phyloP scores from a whole-genome alignment of 92 coral and sea anemone species.

The Phenganax subtilis region DNA sequence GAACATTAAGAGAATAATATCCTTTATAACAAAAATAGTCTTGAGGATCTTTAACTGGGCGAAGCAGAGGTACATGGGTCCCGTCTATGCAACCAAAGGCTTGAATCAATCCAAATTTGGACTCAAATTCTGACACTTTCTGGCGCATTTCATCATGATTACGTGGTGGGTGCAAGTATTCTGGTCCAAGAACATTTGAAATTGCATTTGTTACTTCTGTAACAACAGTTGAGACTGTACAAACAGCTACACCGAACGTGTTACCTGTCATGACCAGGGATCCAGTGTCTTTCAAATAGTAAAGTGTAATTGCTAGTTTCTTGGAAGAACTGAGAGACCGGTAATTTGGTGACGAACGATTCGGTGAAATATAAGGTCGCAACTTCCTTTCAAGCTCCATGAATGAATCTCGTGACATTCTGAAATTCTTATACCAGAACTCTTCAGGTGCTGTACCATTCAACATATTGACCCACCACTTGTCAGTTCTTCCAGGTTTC shows the following conservation, averaged over 20 bases:
- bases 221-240: background rate
- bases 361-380: no score
- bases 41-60: constrained; percentile 3
- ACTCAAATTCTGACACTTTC: background rate
- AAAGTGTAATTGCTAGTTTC: no score
- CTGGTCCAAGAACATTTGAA: background rate
- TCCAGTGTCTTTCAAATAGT: no score
- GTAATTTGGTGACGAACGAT: no score
- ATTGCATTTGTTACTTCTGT: background rate
- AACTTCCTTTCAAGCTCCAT: no score
- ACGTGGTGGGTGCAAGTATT: background rate
- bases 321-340: no score
- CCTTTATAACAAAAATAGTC: background rate
- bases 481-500: no score
- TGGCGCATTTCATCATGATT: background rate
- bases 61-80: background rate
- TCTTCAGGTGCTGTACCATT: no score
- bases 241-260: background rate
- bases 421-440: no score
- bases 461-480: no score
- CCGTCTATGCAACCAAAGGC: background rate
- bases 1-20: background rate
- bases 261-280: no score
- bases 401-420: no score
- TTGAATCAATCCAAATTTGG: background rate